These are phyloP conservation scores for Dexiosoma caninum DNA, from an alignment of 2,888 invertebrate species.

Conservation along the genomic window DNA sequence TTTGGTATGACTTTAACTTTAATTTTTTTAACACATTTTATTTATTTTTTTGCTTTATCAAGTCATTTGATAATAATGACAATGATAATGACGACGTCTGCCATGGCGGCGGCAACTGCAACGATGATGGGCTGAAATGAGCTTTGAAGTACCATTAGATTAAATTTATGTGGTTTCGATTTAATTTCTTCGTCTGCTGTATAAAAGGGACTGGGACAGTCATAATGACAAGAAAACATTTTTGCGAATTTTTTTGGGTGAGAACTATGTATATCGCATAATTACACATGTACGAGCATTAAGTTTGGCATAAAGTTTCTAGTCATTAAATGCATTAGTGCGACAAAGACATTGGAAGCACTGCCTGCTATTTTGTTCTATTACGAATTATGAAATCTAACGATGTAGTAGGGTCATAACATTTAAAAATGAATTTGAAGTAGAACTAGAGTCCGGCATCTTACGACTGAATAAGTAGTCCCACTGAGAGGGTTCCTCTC, in stretches of 20 bases:
- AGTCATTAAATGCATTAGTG: neutral
- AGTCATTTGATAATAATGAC: constrained; percentile 55
- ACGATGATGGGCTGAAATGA: constrained; percentile 49
- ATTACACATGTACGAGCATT: too few relatives aligned
- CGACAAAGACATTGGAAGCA: constrained; percentile 12
- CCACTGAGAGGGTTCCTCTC: too few relatives aligned
- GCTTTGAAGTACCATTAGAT: constrained; percentile 53
- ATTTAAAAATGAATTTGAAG: too few relatives aligned
- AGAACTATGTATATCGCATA: too few relatives aligned
- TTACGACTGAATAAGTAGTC: too few relatives aligned
- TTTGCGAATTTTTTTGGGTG: too few relatives aligned
- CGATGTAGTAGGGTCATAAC: too few relatives aligned
- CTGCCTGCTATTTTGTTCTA: too few relatives aligned
- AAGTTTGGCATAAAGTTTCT: neutral
- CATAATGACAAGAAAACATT: neutral
- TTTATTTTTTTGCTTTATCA: constrained; percentile 26
- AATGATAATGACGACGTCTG: constrained; percentile 41
- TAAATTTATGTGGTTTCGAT: constrained; percentile 20
- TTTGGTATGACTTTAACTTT: neutral
- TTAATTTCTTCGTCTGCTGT: neutral
- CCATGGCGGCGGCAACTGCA: constrained; percentile 6
- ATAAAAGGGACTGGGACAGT: neutral
- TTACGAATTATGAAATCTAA: too few relatives aligned
- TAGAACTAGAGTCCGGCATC: too few relatives aligned
- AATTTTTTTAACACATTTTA: neutral